A percentile compares a stretch with the other conserved stretches of the same genome.
These are phyloP conservation scores for Drepana falcataria DNA, from an alignment of 2,888 invertebrate species.

Conservation along the genomic window DNA sequence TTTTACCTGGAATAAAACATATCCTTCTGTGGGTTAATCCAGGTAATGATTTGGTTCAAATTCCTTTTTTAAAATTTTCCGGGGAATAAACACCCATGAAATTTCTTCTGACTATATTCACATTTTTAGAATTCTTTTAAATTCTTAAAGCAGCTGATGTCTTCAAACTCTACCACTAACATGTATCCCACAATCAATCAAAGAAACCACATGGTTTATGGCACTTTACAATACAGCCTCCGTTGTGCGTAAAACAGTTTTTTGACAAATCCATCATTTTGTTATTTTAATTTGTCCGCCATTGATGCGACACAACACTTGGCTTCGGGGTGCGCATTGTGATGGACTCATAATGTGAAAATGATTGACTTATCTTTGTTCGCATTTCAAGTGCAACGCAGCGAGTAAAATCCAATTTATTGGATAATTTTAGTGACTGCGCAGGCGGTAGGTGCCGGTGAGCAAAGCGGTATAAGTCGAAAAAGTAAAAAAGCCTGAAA, in stretches of 20 bases:
- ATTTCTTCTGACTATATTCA: no score
- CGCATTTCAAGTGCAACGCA: slow-evolving; percentile 25
- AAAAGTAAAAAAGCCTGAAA: neutral
- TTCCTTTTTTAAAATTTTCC: no score
- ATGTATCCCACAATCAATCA: slow-evolving; percentile 23
- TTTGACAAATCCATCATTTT: slow-evolving; percentile 59
- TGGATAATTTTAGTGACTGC: slow-evolving; percentile 46
- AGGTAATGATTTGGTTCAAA: no score
- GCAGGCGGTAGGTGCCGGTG: slow-evolving; percentile 32
- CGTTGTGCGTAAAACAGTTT: neutral
- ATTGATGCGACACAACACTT: slow-evolving; percentile 16
- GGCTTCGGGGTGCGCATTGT: slow-evolving; percentile 14
- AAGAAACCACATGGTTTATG: slow-evolving; percentile 23
- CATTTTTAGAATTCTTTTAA: no score
- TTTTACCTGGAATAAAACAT: no score
- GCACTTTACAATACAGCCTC: slow-evolving; percentile 11
- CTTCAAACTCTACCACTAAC: neutral
- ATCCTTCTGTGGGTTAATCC: no score
- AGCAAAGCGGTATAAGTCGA: slow-evolving; percentile 15
- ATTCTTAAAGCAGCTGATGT: no score
- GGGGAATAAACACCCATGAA: no score
- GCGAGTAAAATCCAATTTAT: slow-evolving; percentile 56
- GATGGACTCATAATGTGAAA: slow-evolving; percentile 37
- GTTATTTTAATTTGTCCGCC: slow-evolving; percentile 53
- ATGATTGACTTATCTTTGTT: slow-evolving; percentile 39